Evolutionary conservation across 64 coral and sea anemone species (phyloP).

Genomic region (Trachythela sp.): DNA sequence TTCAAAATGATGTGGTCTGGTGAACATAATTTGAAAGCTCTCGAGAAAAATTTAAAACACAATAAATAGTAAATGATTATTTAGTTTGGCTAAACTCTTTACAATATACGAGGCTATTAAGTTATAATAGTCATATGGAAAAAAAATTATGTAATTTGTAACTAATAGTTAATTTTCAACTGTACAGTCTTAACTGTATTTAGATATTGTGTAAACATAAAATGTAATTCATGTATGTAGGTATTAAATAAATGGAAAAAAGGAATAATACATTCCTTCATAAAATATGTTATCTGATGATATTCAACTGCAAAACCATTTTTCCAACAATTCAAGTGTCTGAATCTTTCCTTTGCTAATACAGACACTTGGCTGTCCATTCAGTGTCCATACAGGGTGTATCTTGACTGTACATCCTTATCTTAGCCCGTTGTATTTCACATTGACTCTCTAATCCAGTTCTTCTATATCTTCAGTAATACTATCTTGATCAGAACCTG

Average conservation of each 20-base stretch:
- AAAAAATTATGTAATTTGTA: no score
- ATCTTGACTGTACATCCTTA: not conserved
- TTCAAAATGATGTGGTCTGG: constrained; percentile 76
- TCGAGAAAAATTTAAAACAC: constrained; percentile 71
- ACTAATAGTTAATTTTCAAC: no score
- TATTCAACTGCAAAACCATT: not conserved
- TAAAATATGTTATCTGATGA: no score
- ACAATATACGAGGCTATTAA: no score
- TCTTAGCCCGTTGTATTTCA: not conserved
- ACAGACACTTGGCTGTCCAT: no score
- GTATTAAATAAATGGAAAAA: no score
- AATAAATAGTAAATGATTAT: constrained; percentile 43
- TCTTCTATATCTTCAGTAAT: constrained; percentile 34
- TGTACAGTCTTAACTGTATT: no score
- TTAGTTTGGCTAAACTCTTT: not conserved
- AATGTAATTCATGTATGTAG: no score
- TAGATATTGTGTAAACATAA: no score
- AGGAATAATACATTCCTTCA: no score
- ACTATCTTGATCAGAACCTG: constrained; percentile 19
- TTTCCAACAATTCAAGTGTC: not conserved
- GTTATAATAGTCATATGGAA: no score
- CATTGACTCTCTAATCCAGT: not conserved
- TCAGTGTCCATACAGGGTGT: no score
- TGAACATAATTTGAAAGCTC: constrained; percentile 69
- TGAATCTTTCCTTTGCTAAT: not conserved